Base-by-base conservation (phyloP, 2,113 vertebrate species). In the Dipodomys stephensi region DNA sequence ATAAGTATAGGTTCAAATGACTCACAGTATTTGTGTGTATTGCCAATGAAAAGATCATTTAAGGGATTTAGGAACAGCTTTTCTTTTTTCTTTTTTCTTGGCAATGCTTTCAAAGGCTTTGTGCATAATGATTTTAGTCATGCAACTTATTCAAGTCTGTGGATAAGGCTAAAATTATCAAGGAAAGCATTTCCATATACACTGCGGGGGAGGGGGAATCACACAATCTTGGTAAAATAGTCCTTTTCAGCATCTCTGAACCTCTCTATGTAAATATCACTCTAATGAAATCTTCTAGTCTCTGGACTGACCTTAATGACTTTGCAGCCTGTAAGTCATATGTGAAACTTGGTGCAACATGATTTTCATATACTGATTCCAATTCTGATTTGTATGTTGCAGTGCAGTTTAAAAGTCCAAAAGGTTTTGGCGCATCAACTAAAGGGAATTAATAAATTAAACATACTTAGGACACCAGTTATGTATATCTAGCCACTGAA, bases 131-230 rank as follows among this genome's bases (percentile, higher is more conserved):
- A 67, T 93, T 85, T 13, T 8, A 92, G 53, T 77, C 22, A 83
- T 46, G 19, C 2, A 91, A 79, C 6, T 25, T 53, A 65, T 32
- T 95, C 44, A 83, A 94, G 84, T 77, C 46, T 71, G 23, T 28
- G 87, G 20, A 83, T 93, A 88, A 91, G 28, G 23, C 44, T 95
- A 76, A 94, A 92, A 72, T 81, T 60, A 88, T 73, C 35, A 86
- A 23, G 9, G 13, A 13, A 92, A 83, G 85, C 19, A 28, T 83
- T 83, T 92, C 35, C 13, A 39, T 72, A 89, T 77, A 46, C 85
- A 67, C 69, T 79, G 39, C 71, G 68, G 67, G 74, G 83, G 2
- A 3, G 35, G 35, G 35, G 35, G 35, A 27, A 84, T 57, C 53
- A 16, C n/a, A 87, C 15, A 73, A 1, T 91, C 35, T 92, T 90